Percentiles rank a stretch among this genome's conserved stretches.
Evolutionary conservation across 2,888 invertebrate genomes (phyloP).

Genomic region (Parnassius smintheus): DNA sequence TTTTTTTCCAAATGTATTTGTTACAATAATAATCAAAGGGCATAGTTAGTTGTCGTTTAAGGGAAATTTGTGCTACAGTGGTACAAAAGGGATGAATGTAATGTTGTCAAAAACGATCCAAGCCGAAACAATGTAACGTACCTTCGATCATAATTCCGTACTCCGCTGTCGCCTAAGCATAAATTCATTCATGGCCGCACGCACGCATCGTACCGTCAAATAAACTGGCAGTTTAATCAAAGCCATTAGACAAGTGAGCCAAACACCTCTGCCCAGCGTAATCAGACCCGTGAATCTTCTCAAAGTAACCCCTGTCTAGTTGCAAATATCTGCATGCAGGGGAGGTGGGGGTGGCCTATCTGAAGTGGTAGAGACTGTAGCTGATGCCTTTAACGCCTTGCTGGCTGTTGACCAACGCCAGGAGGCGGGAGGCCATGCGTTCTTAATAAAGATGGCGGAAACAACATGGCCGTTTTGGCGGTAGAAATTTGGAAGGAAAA

Average conservation of each 20-base stretch:
- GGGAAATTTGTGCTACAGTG: neutral
- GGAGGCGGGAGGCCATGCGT: slow-evolving; percentile 76
- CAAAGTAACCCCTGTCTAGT: slow-evolving; percentile 40
- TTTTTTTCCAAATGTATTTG: no score
- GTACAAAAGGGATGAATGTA: slow-evolving; percentile 12
- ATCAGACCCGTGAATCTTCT: slow-evolving; percentile 53
- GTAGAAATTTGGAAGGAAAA: slow-evolving; percentile 50
- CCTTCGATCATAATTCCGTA: slow-evolving; percentile 69
- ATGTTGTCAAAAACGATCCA: slow-evolving; percentile 25
- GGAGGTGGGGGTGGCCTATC: slow-evolving; percentile 52
- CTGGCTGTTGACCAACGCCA: slow-evolving; percentile 78
- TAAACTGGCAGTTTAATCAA: slow-evolving; percentile 81
- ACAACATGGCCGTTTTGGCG: slow-evolving; percentile 66
- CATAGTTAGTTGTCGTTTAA: neutral
- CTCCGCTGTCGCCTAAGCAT: slow-evolving; percentile 70
- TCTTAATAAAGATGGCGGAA: slow-evolving; percentile 77
- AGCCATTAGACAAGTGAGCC: slow-evolving; percentile 80
- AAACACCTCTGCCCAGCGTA: slow-evolving; percentile 61
- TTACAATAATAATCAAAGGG: no score
- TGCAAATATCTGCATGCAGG: slow-evolving; percentile 33
- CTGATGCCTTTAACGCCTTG: slow-evolving; percentile 80
- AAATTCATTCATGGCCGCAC: slow-evolving; percentile 77
- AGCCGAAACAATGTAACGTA: slow-evolving; percentile 47
- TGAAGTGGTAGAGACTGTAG: slow-evolving; percentile 62
- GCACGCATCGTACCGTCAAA: slow-evolving; percentile 78